Evolutionary conservation across 2,797 vertebrate species (phyloP).

Genomic region (Iguana delicatissima): DNA sequence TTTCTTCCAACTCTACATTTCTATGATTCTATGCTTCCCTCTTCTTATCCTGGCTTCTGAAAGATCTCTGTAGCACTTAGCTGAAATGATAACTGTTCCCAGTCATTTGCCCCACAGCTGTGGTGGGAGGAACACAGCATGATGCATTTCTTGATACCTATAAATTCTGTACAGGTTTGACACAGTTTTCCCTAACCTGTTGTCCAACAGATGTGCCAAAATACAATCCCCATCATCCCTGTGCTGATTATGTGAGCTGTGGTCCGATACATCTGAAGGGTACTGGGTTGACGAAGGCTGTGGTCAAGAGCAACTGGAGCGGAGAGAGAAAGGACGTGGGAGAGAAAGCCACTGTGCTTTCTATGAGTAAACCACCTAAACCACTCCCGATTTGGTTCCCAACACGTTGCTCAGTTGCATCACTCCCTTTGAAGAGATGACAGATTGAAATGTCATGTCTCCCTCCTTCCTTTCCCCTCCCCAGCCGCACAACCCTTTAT

Average conservation of each 20-base stretch:
- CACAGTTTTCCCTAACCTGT: too few relatives aligned
- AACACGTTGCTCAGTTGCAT: background rate
- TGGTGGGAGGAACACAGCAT: background rate
- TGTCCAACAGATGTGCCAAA: too few relatives aligned
- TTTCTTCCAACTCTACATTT: too few relatives aligned
- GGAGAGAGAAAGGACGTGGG: background rate
- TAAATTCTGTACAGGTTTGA: too few relatives aligned
- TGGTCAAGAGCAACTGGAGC: background rate
- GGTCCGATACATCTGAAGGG: background rate
- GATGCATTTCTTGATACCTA: too few relatives aligned
- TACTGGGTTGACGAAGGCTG: background rate
- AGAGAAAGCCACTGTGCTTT: background rate
- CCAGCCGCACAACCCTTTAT: background rate
- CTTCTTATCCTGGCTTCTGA: background rate
- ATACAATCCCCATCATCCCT: too few relatives aligned
- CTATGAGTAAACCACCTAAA: conserved; percentile 1
- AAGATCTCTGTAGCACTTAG: background rate
- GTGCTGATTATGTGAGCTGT: background rate
- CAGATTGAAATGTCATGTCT: background rate
- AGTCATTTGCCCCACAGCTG: background rate
- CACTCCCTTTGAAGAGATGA: background rate
- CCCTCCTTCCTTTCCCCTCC: background rate
- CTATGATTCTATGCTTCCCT: too few relatives aligned
- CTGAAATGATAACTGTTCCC: background rate
- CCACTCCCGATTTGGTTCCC: background rate